These are phyloP conservation scores for Neosilurus hyrtlii DNA, from an alignment of 2,797 vertebrate genomes.

Conservation along the genomic window DNA sequence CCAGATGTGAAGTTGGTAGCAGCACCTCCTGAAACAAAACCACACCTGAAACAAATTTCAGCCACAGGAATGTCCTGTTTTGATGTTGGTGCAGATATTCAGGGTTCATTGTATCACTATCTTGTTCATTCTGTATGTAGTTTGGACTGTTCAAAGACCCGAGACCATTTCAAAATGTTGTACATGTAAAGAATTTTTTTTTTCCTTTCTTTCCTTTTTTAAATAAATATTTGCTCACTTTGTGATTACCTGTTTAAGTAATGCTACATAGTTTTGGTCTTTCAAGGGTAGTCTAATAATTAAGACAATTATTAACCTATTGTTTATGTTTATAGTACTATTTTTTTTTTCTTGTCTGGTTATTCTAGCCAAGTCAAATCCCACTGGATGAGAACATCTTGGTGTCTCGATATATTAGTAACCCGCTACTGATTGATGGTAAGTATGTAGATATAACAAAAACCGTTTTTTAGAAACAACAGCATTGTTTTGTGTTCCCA, in stretches of 20 bases:
- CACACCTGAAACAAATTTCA: slow-evolving; percentile 74
- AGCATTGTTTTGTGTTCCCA: not conserved
- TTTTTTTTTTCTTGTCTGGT: slow-evolving; percentile 37
- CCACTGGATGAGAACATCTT: slow-evolving; percentile 91
- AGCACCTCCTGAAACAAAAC: slow-evolving; percentile 33
- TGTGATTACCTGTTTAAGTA: not conserved
- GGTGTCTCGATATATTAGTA: slow-evolving; percentile 92
- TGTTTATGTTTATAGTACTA: no score
- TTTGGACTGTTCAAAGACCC: no score
- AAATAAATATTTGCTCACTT: not conserved
- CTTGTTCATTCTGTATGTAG: not conserved
- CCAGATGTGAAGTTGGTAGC: slow-evolving; percentile 66
- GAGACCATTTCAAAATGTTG: not conserved
- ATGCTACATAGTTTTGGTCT: not conserved
- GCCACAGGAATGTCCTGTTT: slow-evolving; percentile 74
- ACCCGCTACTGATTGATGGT: slow-evolving; percentile 95
- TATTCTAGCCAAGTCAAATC: slow-evolving; percentile 87
- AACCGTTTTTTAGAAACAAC: not conserved
- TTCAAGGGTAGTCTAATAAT: not conserved
- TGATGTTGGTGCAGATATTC: not conserved
- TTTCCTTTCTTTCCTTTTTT: no score
- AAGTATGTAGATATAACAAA: slow-evolving; percentile 59
- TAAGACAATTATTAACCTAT: not conserved
- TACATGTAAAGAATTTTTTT: not conserved
- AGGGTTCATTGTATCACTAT: not conserved